Conservation (phyloP, 30 jellyfish, hydroid and myxozoan genomes). For the Catostylus mosaicus region DNA sequence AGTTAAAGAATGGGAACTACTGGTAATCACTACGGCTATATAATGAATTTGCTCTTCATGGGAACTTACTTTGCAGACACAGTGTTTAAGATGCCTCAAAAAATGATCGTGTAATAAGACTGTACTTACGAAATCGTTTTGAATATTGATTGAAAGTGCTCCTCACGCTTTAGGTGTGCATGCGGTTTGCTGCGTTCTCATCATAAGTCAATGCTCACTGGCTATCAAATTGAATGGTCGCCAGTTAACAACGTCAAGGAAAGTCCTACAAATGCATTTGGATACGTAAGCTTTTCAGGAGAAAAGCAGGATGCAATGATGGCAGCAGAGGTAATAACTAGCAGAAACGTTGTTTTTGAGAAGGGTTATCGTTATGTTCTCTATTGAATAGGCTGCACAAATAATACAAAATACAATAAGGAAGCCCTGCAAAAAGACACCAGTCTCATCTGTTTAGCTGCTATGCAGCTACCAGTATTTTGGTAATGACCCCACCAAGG, state of each 20-base stretch:
- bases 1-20: no score
- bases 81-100: not conserved
- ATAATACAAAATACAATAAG: not conserved
- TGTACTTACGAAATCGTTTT: not conserved
- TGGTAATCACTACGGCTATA: no score
- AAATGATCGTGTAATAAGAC: not conserved
- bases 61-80: not conserved
- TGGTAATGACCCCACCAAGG: not conserved
- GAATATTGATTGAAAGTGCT: not conserved
- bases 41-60: no score
- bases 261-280: slow-evolving; percentile 61
- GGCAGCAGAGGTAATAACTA: slow-evolving; percentile 26
- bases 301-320: slow-evolving; percentile 19
- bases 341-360: not conserved
- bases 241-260: slow-evolving; percentile 14
- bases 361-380: not conserved
- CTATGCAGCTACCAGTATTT: no score
- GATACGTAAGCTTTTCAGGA: slow-evolving; percentile 14
- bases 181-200: slow-evolving; percentile 8
- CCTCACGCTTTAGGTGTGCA: not conserved
- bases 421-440: not conserved
- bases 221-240: slow-evolving; percentile 4
- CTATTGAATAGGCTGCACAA: not conserved
- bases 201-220: not conserved
- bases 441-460: not conserved